Evolutionary conservation across 2,888 invertebrate genomes (phyloP).

Genomic region (Drosophila affinis): DNA sequence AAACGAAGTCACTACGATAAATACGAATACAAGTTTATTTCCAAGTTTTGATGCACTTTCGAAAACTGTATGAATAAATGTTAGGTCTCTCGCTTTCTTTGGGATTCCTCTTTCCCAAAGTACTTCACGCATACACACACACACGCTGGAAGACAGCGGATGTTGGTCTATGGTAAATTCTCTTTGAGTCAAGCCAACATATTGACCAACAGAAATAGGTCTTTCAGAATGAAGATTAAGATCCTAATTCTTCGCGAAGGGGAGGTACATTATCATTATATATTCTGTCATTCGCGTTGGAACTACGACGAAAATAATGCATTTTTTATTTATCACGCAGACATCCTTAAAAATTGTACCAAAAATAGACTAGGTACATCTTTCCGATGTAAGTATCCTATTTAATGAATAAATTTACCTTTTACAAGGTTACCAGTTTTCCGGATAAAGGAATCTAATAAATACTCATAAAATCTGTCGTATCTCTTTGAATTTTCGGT

Average conservation of each 20-base stretch:
- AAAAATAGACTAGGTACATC: no score
- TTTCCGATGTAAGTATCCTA: slow-evolving; percentile 14
- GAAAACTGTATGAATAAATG: slow-evolving; percentile 37
- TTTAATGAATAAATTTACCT: no score
- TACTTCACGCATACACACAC: neutral
- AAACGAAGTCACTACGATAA: slow-evolving; percentile 27
- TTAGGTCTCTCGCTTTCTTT: slow-evolving; percentile 4
- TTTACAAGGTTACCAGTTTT: no score
- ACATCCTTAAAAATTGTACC: no score
- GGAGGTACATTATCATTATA: no score
- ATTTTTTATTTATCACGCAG: no score
- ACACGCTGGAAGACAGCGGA: slow-evolving; percentile 3
- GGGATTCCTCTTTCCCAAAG: neutral
- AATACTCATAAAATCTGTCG: no score
- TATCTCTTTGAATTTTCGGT: no score
- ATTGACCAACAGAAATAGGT: no score
- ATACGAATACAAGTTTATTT: slow-evolving; percentile 50
- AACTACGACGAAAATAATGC: no score
- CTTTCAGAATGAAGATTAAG: neutral
- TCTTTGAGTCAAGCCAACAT: neutral
- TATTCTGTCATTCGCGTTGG: no score
- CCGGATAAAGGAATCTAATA: no score
- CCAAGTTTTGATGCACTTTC: slow-evolving; percentile 54
- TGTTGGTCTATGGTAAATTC: slow-evolving; percentile 12
- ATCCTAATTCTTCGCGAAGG: neutral